These are phyloP conservation scores for Acanthoscelides obtectus DNA, from an alignment of 2,888 invertebrate genomes.

Conservation along the genomic window DNA sequence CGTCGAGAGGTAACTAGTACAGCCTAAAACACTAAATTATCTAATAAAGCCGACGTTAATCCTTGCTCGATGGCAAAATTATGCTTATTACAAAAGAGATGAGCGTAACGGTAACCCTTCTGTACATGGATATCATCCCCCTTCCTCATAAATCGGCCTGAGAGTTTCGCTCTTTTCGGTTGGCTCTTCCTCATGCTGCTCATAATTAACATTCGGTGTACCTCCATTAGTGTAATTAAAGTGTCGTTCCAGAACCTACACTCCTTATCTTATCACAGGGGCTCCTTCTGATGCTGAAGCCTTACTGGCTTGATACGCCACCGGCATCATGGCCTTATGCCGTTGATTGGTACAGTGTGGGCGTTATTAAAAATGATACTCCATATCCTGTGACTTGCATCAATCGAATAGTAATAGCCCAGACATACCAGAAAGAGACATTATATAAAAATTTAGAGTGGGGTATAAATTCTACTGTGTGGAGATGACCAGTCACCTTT, in stretches of 20 bases:
- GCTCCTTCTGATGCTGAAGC: background rate
- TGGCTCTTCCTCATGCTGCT: constrained; percentile 42
- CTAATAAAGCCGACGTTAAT: background rate
- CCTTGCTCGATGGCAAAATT: background rate
- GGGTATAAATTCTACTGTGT: no score
- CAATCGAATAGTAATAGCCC: no score
- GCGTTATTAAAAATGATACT: background rate
- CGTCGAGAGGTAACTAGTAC: background rate
- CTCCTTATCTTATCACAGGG: background rate
- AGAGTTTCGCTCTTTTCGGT: background rate
- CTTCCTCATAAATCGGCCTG: background rate
- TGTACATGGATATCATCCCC: background rate
- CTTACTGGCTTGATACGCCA: background rate
- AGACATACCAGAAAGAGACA: no score
- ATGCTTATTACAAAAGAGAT: background rate
- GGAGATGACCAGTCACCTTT: no score
- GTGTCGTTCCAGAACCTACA: constrained; percentile 59
- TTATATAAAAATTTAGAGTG: no score
- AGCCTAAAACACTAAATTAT: background rate
- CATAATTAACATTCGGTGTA: constrained; percentile 71
- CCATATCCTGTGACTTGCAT: no score
- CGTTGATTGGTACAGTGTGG: background rate
- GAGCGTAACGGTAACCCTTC: background rate
- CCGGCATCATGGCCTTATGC: background rate
- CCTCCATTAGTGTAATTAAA: constrained; percentile 76